phyloP scores from a whole-genome alignment of 2,797 vertebrate genomes.

The Gymnoscopelus braueri region DNA sequence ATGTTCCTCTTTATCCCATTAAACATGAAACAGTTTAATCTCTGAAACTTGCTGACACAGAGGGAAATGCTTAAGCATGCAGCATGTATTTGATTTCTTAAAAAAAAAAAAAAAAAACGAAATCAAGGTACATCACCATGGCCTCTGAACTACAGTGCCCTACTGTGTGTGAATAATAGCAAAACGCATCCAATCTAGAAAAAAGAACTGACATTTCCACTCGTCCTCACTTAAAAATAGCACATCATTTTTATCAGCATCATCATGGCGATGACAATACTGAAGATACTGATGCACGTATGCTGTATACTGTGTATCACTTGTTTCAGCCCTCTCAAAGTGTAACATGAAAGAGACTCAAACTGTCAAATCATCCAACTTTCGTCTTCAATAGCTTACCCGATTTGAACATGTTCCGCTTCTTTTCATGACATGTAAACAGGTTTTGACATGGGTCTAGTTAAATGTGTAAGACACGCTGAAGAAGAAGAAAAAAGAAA shows the following conservation, averaged over 20 bases:
- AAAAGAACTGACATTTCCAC: slow-evolving; percentile 40
- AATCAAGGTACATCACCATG: slow-evolving; percentile 61
- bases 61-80: slow-evolving; percentile 68
- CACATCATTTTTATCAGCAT: slow-evolving; percentile 61
- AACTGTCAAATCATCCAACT: slow-evolving; percentile 83
- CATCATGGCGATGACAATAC: slow-evolving; percentile 24
- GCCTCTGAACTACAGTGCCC: slow-evolving; percentile 34
- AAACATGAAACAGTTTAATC: slow-evolving; percentile 88
- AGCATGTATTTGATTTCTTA: slow-evolving; percentile 61
- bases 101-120: slow-evolving; percentile 28
- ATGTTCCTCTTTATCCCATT: slow-evolving; percentile 87
- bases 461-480: slow-evolving; percentile 83
- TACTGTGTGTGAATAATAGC: slow-evolving; percentile 21
- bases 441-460: slow-evolving; percentile 83
- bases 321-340: slow-evolving; percentile 67
- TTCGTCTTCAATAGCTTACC: slow-evolving; percentile 76
- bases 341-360: slow-evolving; percentile 67
- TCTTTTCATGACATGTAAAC: slow-evolving; percentile 86
- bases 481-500: slow-evolving; percentile 39
- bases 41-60: slow-evolving; percentile 84
- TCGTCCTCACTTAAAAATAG: slow-evolving; percentile 24
- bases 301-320: slow-evolving; percentile 37
- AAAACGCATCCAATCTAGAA: slow-evolving; percentile 34
- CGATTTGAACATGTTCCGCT: slow-evolving; percentile 83
- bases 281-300: slow-evolving; percentile 8